Evolutionary conservation across 1,140 invertebrate species (phyloP), one percentile per base, ranked within the genome.

Genomic region (Linepithema humile): DNA sequence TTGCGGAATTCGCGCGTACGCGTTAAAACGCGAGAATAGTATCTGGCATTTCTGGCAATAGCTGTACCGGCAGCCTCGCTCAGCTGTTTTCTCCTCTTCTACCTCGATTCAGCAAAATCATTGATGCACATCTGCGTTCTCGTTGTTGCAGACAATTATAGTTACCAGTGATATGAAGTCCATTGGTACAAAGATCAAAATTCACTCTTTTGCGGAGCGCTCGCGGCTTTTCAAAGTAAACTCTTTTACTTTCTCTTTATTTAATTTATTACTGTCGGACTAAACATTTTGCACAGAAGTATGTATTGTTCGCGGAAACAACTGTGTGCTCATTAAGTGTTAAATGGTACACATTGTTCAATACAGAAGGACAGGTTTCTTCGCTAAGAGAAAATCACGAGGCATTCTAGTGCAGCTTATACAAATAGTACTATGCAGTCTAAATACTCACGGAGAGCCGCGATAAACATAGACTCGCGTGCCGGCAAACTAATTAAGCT

Each of bases 1-100:
- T 20, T 38, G 48, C 23, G 74, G 62, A 55, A 82, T 67, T 78
- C 20, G 48, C 40, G 3, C 40, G 74, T 45, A 82, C 2, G 50
- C 64, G 50, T 80, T 84, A 67, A 65, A 83, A 75, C 9, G 57
- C 70, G 45, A 83, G 75, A 83, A 83, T 83, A 83, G 80, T 74
- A 75, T 53, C 55, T 38, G 62, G 6, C 62, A 29, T 69, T 78
- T 73, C 69, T 35, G 45, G 40, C 43, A 65, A 65, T 65, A 77
- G 60, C 38, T 15, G 73, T 6, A 29, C 38, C n/a, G 23, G 26
- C 50, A 15, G 15, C 26, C 23, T 35, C 0, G 23, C 20, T 23
- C 64, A 29, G 26, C 29, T 40, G 53, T 7, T 48, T 64, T 26
- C 12, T 53, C 15, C 48, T 69, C n/a, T 65, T 50, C 9, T 35